phyloP scores from a whole-genome alignment of 1,140 invertebrate genomes.

The Eumeta japonica region DNA sequence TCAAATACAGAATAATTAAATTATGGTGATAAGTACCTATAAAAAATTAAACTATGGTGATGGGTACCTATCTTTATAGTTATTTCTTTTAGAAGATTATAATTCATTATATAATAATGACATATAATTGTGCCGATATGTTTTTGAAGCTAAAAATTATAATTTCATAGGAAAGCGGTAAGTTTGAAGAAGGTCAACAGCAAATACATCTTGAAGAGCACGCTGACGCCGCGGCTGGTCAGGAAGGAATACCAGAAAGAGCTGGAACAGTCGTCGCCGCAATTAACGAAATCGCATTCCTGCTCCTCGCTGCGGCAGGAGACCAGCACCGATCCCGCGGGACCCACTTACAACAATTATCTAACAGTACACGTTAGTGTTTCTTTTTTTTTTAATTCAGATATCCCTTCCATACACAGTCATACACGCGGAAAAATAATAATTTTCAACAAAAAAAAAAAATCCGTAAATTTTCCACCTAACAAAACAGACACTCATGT shows the following conservation, averaged over 20 bases:
- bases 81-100: too few species aligned
- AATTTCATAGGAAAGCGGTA: conserved; percentile 78
- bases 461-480: too few species aligned
- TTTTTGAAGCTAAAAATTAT: too few species aligned
- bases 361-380: conserved; percentile 70
- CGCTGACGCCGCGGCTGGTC: conserved; percentile 71
- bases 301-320: conserved; percentile 67
- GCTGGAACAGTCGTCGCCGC: conserved; percentile 50
- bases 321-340: conserved; percentile 47
- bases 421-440: too few species aligned
- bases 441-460: too few species aligned
- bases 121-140: too few species aligned
- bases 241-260: conserved; percentile 70
- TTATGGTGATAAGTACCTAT: too few species aligned
- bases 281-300: conserved; percentile 66
- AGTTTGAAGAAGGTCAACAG: conserved; percentile 80
- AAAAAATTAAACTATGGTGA: too few species aligned
- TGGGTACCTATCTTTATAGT: too few species aligned
- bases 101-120: too few species aligned
- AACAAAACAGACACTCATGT: too few species aligned
- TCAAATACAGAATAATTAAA: too few species aligned
- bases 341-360: conserved; percentile 63
- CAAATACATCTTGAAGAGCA: conserved; percentile 80
- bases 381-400: neutral
- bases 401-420: neutral